These are phyloP conservation scores for Papilio protenor DNA, from an alignment of 2,888 invertebrate genomes.

Conservation along the genomic window DNA sequence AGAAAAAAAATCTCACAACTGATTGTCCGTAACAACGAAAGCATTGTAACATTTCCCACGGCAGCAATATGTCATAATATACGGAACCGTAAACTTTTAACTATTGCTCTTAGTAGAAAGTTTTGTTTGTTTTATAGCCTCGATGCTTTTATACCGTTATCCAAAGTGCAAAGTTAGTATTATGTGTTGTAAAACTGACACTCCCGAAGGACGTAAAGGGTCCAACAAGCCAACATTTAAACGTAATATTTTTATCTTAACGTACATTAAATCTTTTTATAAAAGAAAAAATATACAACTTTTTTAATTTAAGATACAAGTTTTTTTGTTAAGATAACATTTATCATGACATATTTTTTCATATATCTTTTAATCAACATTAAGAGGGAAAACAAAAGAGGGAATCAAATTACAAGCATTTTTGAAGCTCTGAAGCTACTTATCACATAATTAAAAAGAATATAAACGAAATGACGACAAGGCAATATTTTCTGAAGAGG, in stretches of 20 bases:
- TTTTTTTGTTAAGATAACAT: no score
- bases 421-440: neutral
- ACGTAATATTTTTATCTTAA: slow-evolving; percentile 5
- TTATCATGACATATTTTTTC: no score
- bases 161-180: slow-evolving; percentile 49
- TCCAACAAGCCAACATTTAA: slow-evolving; percentile 11
- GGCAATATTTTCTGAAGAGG: slow-evolving; percentile 19
- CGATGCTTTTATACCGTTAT: slow-evolving; percentile 53
- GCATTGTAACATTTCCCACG: slow-evolving; percentile 5
- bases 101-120: slow-evolving; percentile 49
- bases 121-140: slow-evolving; percentile 51
- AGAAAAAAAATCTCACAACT: neutral
- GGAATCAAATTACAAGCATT: neutral
- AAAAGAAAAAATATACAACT: no score
- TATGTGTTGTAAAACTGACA: slow-evolving; percentile 27
- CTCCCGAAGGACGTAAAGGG: slow-evolving; percentile 2
- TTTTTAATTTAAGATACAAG: no score
- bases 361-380: no score
- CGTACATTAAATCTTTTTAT: neutral
- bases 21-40: neutral
- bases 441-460: slow-evolving; percentile 1
- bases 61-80: slow-evolving; percentile 19
- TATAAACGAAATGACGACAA: slow-evolving; percentile 2
- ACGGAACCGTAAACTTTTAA: slow-evolving; percentile 20
- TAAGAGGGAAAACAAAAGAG: no score